Evolutionary conservation across 2,888 invertebrate genomes (phyloP).

Genomic region (Xanthia icteritia): DNA sequence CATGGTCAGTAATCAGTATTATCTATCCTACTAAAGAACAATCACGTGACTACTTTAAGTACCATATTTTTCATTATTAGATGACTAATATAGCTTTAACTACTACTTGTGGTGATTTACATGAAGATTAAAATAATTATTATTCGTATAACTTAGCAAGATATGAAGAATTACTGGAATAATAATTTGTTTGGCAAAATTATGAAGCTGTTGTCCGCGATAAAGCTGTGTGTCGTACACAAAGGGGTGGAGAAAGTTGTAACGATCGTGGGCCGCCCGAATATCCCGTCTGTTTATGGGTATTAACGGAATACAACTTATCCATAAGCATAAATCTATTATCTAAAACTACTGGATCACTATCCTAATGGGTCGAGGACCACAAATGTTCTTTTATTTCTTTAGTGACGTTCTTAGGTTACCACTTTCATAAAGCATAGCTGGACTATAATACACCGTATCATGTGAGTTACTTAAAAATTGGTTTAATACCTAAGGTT

Average conservation of each 20-base stretch:
- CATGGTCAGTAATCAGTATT: background rate
- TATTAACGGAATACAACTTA: conserved; percentile 32
- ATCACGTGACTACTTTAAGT: background rate
- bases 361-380: conserved; percentile 28
- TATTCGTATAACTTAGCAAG: too few relatives aligned
- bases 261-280: conserved; percentile 32
- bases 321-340: conserved; percentile 13
- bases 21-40: background rate
- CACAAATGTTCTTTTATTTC: conserved; percentile 31
- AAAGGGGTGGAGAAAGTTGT: conserved; percentile 33
- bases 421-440: conserved; percentile 46
- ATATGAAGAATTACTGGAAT: background rate
- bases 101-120: background rate
- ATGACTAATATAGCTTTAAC: background rate
- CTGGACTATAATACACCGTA: conserved; percentile 42
- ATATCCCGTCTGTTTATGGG: conserved; percentile 19
- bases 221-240: conserved; percentile 16
- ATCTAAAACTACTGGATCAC: conserved; percentile 5
- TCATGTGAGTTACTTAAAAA: conserved; percentile 61
- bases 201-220: conserved; percentile 18
- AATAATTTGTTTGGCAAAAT: conserved; percentile 14
- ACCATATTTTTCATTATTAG: background rate
- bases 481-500: conserved; percentile 53
- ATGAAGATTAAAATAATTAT: background rate
- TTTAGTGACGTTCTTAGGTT: conserved; percentile 27